Evolutionary conservation across 2,888 invertebrate genomes (phyloP).

Genomic region (Agelastica alni): DNA sequence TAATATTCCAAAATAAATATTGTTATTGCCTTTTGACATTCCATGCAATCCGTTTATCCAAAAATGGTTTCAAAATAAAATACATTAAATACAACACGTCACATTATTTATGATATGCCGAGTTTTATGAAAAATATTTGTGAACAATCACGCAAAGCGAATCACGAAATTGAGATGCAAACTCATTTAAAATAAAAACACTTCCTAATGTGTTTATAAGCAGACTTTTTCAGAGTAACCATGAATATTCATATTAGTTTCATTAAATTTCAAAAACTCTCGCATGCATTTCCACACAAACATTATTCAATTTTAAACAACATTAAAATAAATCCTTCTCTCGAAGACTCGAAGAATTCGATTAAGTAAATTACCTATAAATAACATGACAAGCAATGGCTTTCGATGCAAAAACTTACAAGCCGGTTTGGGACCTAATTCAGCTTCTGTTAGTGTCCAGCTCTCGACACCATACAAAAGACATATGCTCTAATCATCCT

Average conservation of each 20-base stretch:
- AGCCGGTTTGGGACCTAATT: no score
- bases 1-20: conserved; percentile 9
- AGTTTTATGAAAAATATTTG: conserved; percentile 19
- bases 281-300: no score
- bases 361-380: no score
- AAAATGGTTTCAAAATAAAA: conserved; percentile 16
- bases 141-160: conserved; percentile 17
- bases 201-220: conserved; percentile 6
- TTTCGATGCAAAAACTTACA: no score
- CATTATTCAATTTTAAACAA: no score
- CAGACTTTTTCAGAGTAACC: not conserved
- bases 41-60: conserved; percentile 12
- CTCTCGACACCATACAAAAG: no score
- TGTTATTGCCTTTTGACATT: conserved; percentile 1
- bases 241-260: conserved; percentile 18
- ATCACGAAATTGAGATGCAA: conserved; percentile 14
- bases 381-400: no score
- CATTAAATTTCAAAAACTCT: no score
- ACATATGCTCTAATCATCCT: no score
- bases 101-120: conserved; percentile 20
- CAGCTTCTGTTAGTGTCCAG: no score
- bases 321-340: no score
- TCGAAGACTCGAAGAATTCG: no score
- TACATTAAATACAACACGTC: conserved; percentile 21
- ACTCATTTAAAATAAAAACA: conserved; percentile 13